Evolutionary conservation across 2,888 invertebrate genomes (phyloP).

Genomic region (Lacanobia wlatinum): DNA sequence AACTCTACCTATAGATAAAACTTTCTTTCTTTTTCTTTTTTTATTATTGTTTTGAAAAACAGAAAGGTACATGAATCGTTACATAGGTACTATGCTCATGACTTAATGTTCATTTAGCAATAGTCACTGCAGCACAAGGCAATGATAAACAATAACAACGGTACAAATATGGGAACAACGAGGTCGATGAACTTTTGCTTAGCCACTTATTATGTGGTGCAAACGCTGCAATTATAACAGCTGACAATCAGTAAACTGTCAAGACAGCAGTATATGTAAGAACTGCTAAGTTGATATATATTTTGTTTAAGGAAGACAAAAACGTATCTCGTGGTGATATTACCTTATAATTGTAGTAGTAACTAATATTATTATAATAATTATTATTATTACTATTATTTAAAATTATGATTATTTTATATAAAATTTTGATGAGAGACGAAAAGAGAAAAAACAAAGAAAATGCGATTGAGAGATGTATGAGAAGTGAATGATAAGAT

Average conservation of each 20-base stretch:
- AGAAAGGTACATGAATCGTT: too few relatives aligned
- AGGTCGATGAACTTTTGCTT: conserved; percentile 53
- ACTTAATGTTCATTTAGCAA: conserved; percentile 19
- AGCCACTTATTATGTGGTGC: conserved; percentile 34
- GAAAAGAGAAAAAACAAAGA: too few relatives aligned
- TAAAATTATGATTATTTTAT: too few relatives aligned
- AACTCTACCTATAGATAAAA: too few relatives aligned
- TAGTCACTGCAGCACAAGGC: conserved; percentile 20
- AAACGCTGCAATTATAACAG: conserved; percentile 42
- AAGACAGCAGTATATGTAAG: conserved; percentile 12
- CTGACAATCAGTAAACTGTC: conserved; percentile 54
- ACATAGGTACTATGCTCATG: not conserved
- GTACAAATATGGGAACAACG: conserved; percentile 45
- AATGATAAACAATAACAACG: conserved; percentile 55
- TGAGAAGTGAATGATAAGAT: too few relatives aligned
- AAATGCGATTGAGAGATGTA: too few relatives aligned
- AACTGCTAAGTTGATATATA: conserved; percentile 1
- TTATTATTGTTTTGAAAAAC: too few relatives aligned
- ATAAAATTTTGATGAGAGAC: too few relatives aligned
- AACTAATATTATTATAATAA: too few relatives aligned
- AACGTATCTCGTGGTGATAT: not conserved
- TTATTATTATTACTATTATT: too few relatives aligned
- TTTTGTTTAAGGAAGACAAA: not conserved
- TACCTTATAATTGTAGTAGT: too few relatives aligned
- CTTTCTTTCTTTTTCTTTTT: too few relatives aligned